Evolutionary conservation across 2,797 vertebrate species (phyloP).

Genomic region (Dipus sagitta): DNA sequence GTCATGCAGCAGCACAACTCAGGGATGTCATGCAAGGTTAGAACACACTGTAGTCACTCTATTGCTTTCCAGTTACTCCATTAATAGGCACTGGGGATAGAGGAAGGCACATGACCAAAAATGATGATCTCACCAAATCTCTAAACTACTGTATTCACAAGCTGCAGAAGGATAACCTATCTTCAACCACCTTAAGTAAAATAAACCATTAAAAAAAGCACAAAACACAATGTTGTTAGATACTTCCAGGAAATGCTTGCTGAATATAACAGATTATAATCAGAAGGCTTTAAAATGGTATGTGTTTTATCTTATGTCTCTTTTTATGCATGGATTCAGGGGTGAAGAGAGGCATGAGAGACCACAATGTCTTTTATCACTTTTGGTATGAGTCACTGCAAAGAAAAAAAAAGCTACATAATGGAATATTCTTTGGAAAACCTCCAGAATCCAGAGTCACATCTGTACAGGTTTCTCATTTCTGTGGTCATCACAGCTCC

Average conservation of each 20-base stretch:
- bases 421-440: background rate
- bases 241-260: background rate
- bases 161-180: background rate
- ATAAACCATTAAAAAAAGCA: background rate
- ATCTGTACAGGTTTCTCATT: background rate
- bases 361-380: background rate
- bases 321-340: background rate
- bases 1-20: background rate
- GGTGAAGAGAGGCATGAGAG: background rate
- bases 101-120: background rate
- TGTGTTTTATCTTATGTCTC: background rate
- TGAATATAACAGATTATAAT: background rate
- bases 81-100: conserved; percentile 61
- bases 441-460: background rate
- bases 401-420: background rate
- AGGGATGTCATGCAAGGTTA: conserved; percentile 62
- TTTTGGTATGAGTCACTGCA: background rate
- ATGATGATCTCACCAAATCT: background rate
- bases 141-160: conserved; percentile 27
- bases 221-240: background rate
- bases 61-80: conserved; percentile 64
- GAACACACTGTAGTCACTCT: background rate
- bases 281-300: background rate
- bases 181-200: background rate
- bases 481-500: background rate